A percentile compares a stretch with the other conserved stretches of the same genome.
These are phyloP conservation scores for Pteropus alecto DNA, from an alignment of 2,113 vertebrate species.

Conservation along the genomic window DNA sequence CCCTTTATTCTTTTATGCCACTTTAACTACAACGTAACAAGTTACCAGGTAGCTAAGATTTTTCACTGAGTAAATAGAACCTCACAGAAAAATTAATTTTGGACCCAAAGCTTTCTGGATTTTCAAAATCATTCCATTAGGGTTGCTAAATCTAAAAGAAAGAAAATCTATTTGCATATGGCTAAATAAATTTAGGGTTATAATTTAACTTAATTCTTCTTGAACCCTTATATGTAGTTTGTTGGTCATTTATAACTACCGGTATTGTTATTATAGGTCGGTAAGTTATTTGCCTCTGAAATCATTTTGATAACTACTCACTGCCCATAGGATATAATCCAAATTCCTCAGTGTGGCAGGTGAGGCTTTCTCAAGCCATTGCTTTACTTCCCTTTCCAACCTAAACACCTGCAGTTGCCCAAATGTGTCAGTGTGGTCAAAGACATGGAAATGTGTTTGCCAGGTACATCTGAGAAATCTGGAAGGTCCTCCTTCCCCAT, in stretches of 20 bases:
- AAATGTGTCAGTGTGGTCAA: not conserved
- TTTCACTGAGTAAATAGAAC: slow-evolving; percentile 28
- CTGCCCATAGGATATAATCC: not conserved
- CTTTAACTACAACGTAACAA: not conserved
- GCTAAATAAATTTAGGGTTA: not conserved
- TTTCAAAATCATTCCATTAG: slow-evolving; percentile 25
- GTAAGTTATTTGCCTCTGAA: not conserved
- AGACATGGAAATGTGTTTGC: not conserved
- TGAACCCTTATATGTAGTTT: not conserved
- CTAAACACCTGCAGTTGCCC: not conserved
- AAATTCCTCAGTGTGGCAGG: not conserved
- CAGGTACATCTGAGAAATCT: not conserved
- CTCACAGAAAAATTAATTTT: not conserved
- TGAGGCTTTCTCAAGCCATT: not conserved
- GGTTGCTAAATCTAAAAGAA: slow-evolving; percentile 36
- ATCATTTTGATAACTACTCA: not conserved
- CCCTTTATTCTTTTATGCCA: not conserved
- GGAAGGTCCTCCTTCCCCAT: not conserved
- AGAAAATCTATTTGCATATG: not conserved
- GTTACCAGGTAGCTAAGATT: not conserved
- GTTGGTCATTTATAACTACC: not conserved
- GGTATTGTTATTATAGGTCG: not conserved
- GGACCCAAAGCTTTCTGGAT: not conserved
- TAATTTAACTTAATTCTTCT: not conserved
- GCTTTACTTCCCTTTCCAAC: not conserved